Evolutionary conservation across 2,797 vertebrate species (phyloP), one percentile per base, ranked within the genome.

Genomic region (Jordanella pulchra): DNA sequence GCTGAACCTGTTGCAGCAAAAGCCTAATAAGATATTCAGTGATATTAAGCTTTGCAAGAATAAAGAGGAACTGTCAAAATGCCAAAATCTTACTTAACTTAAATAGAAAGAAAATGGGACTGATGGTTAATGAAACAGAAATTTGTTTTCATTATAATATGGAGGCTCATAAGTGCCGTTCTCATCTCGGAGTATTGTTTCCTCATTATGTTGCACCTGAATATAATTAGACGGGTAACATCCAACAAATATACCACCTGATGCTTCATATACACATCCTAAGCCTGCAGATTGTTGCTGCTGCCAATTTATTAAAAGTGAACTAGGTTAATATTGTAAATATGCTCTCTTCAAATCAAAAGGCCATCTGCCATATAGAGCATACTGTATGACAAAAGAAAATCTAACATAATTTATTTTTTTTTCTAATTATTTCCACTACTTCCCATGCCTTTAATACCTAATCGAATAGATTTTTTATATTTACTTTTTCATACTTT

Each of bases 131-230:
- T 67, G 25, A 55, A 68, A 44, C 67, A 45, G 15, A 45, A 12
- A 67, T 27, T 47, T 4, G 23, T 63, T 63, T 61, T 73, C 79
- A 79, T 81, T 71, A 75, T 18, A 54, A 63, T 44, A 58, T 44
- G 17, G 39, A 12, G 7, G n/a, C 76, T 72, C 68, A 77, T 32
- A 60, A 67, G 64, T 65, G 68, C 66, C 67, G 44, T 54, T 32
- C 53, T 69, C 42, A 65, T 76, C 68, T 61, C 65, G 65, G 72
- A 75, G 78, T 67, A 51, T 47, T 60, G 25, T 32, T 75, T 66
- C 42, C 65, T 71, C 42, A 69, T 65, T 77, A 67, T 69, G 39
- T 61, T 77, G 74, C 86, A 83, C 80, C 75, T 84, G 80, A 83
- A 72, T 55, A 71, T 63, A 82, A 82, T 84, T 84, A 82, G 42